Evolutionary conservation across 2,888 invertebrate species (phyloP), one percentile per base, ranked within the genome.

Genomic region (Tridacna crocea): DNA sequence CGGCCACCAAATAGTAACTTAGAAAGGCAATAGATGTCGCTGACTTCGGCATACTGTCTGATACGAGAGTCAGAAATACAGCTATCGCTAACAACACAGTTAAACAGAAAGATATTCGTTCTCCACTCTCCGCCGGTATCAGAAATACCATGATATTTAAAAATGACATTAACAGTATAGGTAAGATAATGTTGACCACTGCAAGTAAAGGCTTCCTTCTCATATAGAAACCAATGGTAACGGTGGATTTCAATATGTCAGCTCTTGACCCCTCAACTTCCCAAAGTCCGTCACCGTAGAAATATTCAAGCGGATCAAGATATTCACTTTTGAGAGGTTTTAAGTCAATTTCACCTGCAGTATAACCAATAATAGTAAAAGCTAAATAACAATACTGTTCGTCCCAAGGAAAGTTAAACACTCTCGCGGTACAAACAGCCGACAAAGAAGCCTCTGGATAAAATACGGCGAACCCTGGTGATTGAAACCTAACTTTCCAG

Each of bases 31-130:
- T 66, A 4, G 66, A 66, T 19, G 66, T 66, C 12, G 66, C 66
- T 36, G 66, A 66, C 19, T 66, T 66, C 46, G 66, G 66, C 66
- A 66, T 66, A n/a, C 46, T 66, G 46, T 66, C 66, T n/a, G 66
- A 66, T 19, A 66, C 66, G 27, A 66, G 66, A 10, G 66, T 66
- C 66, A 66, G n/a, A 66, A 66, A 66, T 12, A 66, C 66, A 19
- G 66, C 66, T 4, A 66, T 27, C 8, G 66, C 66, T 17, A 66
- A 36, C 12, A 66, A 46, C 17, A 66, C 66, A 19, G 66, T 66
- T 46, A 66, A 46, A 66, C 66, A 36, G 27, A 66, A 66, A 13
- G 66, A 66, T 36, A 66, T 66, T 46, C 66, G 4, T 27, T 66
- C 66, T 13, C 66, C 66, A 46, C 46, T 66, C 46, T 66, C 66